Evolutionary conservation across 2,888 invertebrate species (phyloP).

Genomic region (Azorinus chamasolen): DNA sequence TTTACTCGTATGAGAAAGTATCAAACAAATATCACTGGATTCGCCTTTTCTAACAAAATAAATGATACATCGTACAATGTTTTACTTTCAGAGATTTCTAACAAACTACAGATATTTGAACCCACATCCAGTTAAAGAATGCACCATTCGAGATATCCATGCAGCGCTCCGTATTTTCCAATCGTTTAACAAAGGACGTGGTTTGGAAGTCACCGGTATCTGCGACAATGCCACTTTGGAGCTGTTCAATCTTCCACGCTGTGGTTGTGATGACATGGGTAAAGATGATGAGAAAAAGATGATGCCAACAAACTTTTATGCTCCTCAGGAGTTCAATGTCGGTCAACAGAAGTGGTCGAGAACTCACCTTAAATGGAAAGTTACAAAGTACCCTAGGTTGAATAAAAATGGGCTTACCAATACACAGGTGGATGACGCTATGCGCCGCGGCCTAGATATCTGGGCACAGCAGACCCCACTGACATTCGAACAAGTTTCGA

Average conservation of each 20-base stretch:
- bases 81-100: conserved; percentile 47
- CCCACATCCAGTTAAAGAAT: conserved; percentile 2
- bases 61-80: too few relatives aligned
- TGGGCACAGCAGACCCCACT: conserved; percentile 47
- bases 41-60: too few relatives aligned
- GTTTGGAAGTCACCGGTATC: conserved; percentile 28
- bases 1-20: too few relatives aligned
- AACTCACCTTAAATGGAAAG: conserved; percentile 41
- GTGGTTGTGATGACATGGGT: conserved; percentile 57
- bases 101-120: conserved; percentile 27
- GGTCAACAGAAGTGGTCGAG: conserved; percentile 46
- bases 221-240: conserved; percentile 40
- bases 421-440: conserved; percentile 45
- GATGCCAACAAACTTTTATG: conserved; percentile 38
- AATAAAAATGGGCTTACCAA: conserved; percentile 21
- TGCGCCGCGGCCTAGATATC: conserved; percentile 47
- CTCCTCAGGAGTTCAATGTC: conserved; percentile 39
- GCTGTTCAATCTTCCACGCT: conserved; percentile 30
- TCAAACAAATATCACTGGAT: too few relatives aligned
- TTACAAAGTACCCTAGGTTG: conserved; percentile 33
- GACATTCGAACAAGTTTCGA: conserved; percentile 17
- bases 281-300: conserved; percentile 44
- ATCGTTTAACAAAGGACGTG: conserved; percentile 12
- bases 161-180: conserved; percentile 38
- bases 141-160: conserved; percentile 28